Evolutionary conservation across 2,888 invertebrate genomes (phyloP), one percentile per base, ranked within the genome.

Genomic region (Ecliptopera silaceata): DNA sequence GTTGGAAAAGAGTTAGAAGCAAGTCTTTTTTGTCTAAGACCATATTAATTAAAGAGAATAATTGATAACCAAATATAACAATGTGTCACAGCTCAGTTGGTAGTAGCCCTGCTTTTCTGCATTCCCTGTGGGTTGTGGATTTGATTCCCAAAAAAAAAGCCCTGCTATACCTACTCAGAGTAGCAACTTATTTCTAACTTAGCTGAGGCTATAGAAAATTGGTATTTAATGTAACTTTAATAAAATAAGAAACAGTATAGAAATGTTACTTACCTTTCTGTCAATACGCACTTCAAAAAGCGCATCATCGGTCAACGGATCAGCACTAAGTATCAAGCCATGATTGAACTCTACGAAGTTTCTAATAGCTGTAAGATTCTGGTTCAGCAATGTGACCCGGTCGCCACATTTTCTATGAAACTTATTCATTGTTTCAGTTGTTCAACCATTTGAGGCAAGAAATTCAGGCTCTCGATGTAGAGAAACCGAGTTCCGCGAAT

Each of bases 261-360:
- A n/a, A n/a, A n/a, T n/a, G n/a, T n/a, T n/a, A 53, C 82, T 75
- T 87, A 97, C 97, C 95, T 97, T 97, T 88, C 95, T 95, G 79
- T 97, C 97, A 75, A 97, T 95, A 73, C 95, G 94, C 63, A 97
- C 95, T 93, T 97, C 96, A 81, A 97, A 97, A 54, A 97, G 86
- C 62, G 95, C 93, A 91, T 97, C 96, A 80, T 97, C 96, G 60
- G 92, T 88, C 22, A 97, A 88, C 3, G 97, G 96, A 69, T 96
- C 95, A 4, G 95, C 94, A 72, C 96, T 96, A 65, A 97, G 93
- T 20, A 97, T 96, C 65, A 97, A 86, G n/a, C 97, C 97, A 88
- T 96, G 95, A 84, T 97, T 97, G 78, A 96, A 97, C 79, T 97
- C 96, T 52, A 95, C 94, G 71, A 95, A 94, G 78, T 94, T 95